These are phyloP conservation scores for Symphodus melops DNA, from an alignment of 2,113 vertebrate genomes.

Conservation along the genomic window DNA sequence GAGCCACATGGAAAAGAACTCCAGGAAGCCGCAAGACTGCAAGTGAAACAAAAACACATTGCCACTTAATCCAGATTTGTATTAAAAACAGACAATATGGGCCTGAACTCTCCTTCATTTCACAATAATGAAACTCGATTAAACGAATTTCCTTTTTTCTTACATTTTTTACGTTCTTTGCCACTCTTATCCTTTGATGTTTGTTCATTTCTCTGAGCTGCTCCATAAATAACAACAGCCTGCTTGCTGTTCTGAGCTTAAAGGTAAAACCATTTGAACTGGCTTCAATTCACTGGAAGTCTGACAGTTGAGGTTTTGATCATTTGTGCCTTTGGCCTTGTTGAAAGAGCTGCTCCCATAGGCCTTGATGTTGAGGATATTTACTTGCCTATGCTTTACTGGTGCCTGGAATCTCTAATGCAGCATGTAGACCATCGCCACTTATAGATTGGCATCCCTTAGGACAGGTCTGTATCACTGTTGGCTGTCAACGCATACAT, in stretches of 20 bases:
- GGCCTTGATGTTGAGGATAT: conserved; percentile 52
- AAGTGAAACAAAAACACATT: conserved; percentile 18
- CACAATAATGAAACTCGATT: conserved; percentile 3
- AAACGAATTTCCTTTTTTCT: neutral
- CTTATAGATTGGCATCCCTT: conserved; percentile 74
- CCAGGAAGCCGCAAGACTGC: conserved; percentile 16
- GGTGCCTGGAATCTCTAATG: conserved; percentile 60
- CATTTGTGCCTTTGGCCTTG: conserved; percentile 64
- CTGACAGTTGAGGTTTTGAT: conserved; percentile 18
- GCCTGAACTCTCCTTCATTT: neutral
- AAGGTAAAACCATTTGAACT: conserved; percentile 12
- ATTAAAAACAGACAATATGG: conserved; percentile 6
- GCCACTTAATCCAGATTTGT: conserved; percentile 9
- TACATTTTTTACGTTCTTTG: conserved; percentile 6
- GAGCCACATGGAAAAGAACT: conserved; percentile 44
- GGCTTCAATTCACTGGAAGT: conserved; percentile 32
- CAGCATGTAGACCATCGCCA: conserved; percentile 45
- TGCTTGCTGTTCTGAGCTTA: neutral
- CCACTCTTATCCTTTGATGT: conserved; percentile 35
- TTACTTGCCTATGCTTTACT: conserved; percentile 53
- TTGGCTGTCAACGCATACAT: conserved; percentile 75
- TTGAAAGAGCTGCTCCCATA: conserved; percentile 29
- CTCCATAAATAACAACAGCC: conserved; percentile 39
- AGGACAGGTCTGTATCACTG: conserved; percentile 74
- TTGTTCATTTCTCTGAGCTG: conserved; percentile 33